Evolutionary conservation across 2,113 vertebrate genomes (phyloP).

Genomic region (Hippotragus niger): DNA sequence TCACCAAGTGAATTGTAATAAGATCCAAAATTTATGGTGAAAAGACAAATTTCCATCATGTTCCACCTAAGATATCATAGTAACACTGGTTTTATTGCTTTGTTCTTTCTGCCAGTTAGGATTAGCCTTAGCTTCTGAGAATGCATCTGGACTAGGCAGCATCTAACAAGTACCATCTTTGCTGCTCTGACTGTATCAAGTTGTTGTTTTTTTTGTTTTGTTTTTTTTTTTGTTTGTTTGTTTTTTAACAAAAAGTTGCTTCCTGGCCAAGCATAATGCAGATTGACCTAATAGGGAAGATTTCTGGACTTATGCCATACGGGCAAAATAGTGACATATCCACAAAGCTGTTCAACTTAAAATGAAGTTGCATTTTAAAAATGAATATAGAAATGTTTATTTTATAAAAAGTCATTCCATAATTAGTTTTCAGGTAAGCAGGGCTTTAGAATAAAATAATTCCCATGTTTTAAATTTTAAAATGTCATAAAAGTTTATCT

Average conservation of each 20-base stretch:
- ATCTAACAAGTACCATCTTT: background rate
- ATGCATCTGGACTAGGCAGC: background rate
- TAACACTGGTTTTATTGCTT: background rate
- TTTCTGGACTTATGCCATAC: background rate
- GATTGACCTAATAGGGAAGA: background rate
- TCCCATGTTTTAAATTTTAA: background rate
- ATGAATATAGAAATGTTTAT: background rate
- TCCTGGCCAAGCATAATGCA: background rate
- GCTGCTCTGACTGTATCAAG: background rate
- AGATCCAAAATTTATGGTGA: background rate
- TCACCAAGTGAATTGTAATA: background rate
- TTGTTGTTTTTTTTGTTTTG: accelerated
- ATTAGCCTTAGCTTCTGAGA: background rate
- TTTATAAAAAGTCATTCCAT: background rate
- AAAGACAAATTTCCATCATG: background rate
- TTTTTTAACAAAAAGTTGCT: background rate
- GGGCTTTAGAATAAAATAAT: background rate
- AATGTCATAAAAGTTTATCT: background rate
- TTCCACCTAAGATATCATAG: background rate
- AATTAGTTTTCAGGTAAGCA: background rate
- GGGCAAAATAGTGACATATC: background rate
- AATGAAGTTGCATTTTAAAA: background rate
- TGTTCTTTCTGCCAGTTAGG: background rate
- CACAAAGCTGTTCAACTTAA: background rate
- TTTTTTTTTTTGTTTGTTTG: background rate